A percentile compares a stretch with the other conserved stretches of the same genome.
phyloP scores from a whole-genome alignment of 1,140 invertebrate genomes.

The Drosophila equinoxialis region DNA sequence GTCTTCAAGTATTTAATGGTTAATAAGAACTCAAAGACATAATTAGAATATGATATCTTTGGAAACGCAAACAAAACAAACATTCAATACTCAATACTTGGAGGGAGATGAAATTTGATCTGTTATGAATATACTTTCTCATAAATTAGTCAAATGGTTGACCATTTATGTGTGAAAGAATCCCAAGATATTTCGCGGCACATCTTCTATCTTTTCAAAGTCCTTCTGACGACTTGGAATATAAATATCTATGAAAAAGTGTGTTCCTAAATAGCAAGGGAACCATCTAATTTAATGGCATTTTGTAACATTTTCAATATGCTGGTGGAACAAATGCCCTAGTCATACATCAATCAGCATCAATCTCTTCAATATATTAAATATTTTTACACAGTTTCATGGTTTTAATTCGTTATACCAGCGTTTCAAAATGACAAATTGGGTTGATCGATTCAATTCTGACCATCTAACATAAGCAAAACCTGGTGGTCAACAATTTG shows the following conservation, averaged over 20 bases:
- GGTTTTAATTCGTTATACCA: no score
- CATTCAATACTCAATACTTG: not conserved
- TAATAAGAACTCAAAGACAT: not conserved
- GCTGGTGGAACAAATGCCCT: not conserved
- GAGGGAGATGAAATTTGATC: not conserved
- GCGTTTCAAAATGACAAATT: no score
- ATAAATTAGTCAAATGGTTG: not conserved
- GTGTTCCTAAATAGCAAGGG: no score
- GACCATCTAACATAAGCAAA: no score
- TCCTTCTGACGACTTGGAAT: no score
- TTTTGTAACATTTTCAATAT: not conserved
- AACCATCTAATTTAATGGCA: no score
- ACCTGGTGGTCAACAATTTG: no score
- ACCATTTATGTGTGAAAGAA: not conserved
- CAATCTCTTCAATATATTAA: no score
- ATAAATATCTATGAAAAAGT: no score
- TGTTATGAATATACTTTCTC: conserved; percentile 5
- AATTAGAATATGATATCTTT: conserved; percentile 5
- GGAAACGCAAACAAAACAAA: not conserved
- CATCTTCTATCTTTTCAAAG: no score
- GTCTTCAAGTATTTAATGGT: conserved; percentile 27
- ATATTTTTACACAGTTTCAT: no score
- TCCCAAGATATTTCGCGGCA: not conserved
- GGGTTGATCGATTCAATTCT: no score
- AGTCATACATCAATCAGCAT: not conserved